Conservation (phyloP, 2,113 vertebrate species). For the Tapirus terrestris region DNA sequence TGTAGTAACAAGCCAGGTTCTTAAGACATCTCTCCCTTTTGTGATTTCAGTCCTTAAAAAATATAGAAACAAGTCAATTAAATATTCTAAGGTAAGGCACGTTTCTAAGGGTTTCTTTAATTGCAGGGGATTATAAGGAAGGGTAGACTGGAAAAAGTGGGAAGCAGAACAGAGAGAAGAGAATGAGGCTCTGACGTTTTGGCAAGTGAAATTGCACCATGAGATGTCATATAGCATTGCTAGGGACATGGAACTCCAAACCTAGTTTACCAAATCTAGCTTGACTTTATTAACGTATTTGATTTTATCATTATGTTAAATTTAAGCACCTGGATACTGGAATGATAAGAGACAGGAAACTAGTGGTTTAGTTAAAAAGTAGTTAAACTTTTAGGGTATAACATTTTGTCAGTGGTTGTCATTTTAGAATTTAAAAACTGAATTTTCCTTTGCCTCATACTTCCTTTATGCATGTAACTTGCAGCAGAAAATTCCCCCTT, state of each 20-base stretch:
- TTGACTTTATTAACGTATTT: constrained; percentile 32
- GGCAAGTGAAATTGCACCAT: neutral
- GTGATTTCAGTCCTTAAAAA: constrained; percentile 29
- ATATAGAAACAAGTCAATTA: neutral
- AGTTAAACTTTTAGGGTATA: neutral
- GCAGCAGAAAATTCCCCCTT: constrained; percentile 43
- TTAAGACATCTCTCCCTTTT: neutral
- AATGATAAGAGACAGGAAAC: neutral
- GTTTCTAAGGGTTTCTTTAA: constrained; percentile 27
- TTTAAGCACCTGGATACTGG: neutral
- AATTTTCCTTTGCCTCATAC: constrained; percentile 20
- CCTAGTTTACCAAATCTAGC: neutral
- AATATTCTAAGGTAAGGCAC: neutral
- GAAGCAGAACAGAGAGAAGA: neutral
- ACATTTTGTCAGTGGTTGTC: neutral
- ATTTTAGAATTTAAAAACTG: constrained; percentile 38
- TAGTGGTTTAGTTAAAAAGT: constrained; percentile 37
- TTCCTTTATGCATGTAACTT: neutral
- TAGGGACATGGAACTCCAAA: constrained; percentile 20
- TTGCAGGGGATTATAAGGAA: neutral
- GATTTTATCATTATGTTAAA: constrained; percentile 26
- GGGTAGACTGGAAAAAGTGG: neutral
- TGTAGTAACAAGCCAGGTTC: neutral
- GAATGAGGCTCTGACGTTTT: neutral
- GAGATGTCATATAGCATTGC: neutral